Evolutionary conservation across 2,888 invertebrate species (phyloP), one percentile per base, ranked within the genome.

Genomic region (Uloborus plumipes): DNA sequence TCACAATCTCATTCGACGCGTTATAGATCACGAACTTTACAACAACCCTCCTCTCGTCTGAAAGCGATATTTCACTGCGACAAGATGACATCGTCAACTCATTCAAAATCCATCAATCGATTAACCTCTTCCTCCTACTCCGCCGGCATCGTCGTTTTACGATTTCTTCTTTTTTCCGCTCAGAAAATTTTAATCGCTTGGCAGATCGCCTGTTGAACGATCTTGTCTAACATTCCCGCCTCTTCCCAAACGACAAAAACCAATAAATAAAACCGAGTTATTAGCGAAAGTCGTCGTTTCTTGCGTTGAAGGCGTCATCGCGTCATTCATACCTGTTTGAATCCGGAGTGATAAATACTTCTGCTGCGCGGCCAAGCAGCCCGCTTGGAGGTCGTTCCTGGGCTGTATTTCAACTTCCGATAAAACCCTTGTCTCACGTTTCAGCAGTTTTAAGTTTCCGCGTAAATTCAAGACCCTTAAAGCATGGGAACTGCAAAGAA

Each of bases 241-340:
- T 65, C 50, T n/a, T 18, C 9, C 47, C n/a, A 65, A n/a, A n/a
- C 50, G 50, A 64, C 13, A 20, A 20, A 66, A 66, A 51, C 49
- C n/a, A 66, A 22, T 66, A 66, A 66, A 66, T 66, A 51, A 66
- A 18, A 18, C 20, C 55, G 18, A 55, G 20, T 55, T 55, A 55
- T 55, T n/a, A 55, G 55, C 55, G 55, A 55, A 55, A 20, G 55
- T 20, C n/a, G 20, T 20, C 55, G 55, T 18, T 55, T 55, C 55
- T 55, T 20, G 55, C 55, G 11, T 20, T 20, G n/a, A 20, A n/a
- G 55, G 55, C 49, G 50, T 49, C 49, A 49, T 49, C 26, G 50
- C 49, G 65, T 65, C 65, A 65, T 39, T 49, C 65, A 65, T 65
- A 65, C 65, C 65, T 65, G 65, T 65, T 15, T 49, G 64, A 39